Conservation (phyloP, 2,797 vertebrate genomes). For the Brachyrhaphis roseni region DNA sequence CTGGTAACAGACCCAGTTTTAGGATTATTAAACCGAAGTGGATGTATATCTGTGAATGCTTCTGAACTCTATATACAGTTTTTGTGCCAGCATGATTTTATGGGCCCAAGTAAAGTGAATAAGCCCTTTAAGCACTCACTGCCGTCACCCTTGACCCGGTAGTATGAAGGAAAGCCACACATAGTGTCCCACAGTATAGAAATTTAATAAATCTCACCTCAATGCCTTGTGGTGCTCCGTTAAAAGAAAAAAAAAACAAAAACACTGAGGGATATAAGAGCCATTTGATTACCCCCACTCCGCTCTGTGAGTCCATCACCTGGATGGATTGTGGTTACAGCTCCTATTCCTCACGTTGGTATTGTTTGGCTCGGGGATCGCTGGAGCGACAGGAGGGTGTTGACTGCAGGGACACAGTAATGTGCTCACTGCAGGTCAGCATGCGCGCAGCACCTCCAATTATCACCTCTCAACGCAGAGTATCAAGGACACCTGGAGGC, state of each 20-base stretch:
- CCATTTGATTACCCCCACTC: slow-evolving; percentile 57
- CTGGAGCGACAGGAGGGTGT: slow-evolving; percentile 33
- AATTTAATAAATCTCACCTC: slow-evolving; percentile 76
- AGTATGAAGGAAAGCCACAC: slow-evolving; percentile 60
- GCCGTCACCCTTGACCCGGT: slow-evolving; percentile 52
- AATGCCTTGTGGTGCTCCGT: slow-evolving; percentile 46
- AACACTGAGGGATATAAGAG: slow-evolving; percentile 31
- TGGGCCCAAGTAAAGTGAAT: slow-evolving; percentile 59
- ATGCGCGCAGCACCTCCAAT: slow-evolving; percentile 60
- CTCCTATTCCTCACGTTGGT: slow-evolving; percentile 32
- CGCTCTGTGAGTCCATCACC: slow-evolving; percentile 49
- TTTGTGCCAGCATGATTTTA: slow-evolving; percentile 53
- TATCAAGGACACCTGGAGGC: slow-evolving; percentile 62
- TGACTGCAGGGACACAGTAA: slow-evolving; percentile 26
- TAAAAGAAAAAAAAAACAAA: slow-evolving; percentile 38
- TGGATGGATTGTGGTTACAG: slow-evolving; percentile 20
- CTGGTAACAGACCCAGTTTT: slow-evolving; percentile 18
- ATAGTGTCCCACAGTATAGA: slow-evolving; percentile 71
- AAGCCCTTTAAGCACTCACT: slow-evolving; percentile 63
- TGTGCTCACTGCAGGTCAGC: slow-evolving; percentile 49
- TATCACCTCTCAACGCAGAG: slow-evolving; percentile 69
- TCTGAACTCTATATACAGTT: slow-evolving; percentile 53
- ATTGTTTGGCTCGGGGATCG: slow-evolving; percentile 14
- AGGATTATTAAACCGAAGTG: slow-evolving; percentile 51
- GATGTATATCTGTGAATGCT: slow-evolving; percentile 44